Evolutionary conservation across 2,888 invertebrate genomes (phyloP).

Genomic region (Epirrhoe alternata): DNA sequence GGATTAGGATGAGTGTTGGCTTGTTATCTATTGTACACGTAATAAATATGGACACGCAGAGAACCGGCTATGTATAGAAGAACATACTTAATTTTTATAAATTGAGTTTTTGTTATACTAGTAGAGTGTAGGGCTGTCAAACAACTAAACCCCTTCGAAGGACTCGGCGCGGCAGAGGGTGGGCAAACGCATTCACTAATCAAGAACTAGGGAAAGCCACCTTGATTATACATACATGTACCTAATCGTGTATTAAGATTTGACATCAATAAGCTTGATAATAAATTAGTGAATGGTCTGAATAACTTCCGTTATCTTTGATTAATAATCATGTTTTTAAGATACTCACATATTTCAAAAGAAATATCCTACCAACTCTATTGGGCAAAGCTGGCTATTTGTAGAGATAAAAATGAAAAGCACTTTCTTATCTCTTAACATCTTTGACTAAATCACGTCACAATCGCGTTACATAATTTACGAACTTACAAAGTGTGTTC

Average conservation of each 20-base stretch:
- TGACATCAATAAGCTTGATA: background rate
- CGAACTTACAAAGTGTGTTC: background rate
- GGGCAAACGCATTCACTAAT: background rate
- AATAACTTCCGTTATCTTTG: background rate
- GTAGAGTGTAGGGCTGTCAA: slow-evolving; percentile 19
- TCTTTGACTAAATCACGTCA: too few relatives aligned
- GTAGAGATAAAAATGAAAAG: too few relatives aligned
- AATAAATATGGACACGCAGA: slow-evolving; percentile 17
- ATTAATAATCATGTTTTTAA: too few relatives aligned
- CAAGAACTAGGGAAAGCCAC: too few relatives aligned
- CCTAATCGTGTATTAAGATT: background rate
- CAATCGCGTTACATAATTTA: background rate
- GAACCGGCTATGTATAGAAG: slow-evolving; percentile 4
- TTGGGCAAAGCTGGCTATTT: too few relatives aligned
- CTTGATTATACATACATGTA: too few relatives aligned
- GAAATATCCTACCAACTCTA: too few relatives aligned
- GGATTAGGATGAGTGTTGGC: slow-evolving; percentile 29
- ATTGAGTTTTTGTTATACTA: slow-evolving; percentile 24
- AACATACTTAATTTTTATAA: slow-evolving; percentile 24
- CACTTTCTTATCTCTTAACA: too few relatives aligned
- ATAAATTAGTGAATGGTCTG: background rate
- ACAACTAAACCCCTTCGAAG: too few relatives aligned
- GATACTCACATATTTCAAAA: too few relatives aligned
- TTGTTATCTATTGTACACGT: slow-evolving; percentile 20
- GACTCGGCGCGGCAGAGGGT: too few relatives aligned